These are phyloP conservation scores for Heterotis niloticus DNA, from an alignment of 2,113 vertebrate species.

Conservation along the genomic window DNA sequence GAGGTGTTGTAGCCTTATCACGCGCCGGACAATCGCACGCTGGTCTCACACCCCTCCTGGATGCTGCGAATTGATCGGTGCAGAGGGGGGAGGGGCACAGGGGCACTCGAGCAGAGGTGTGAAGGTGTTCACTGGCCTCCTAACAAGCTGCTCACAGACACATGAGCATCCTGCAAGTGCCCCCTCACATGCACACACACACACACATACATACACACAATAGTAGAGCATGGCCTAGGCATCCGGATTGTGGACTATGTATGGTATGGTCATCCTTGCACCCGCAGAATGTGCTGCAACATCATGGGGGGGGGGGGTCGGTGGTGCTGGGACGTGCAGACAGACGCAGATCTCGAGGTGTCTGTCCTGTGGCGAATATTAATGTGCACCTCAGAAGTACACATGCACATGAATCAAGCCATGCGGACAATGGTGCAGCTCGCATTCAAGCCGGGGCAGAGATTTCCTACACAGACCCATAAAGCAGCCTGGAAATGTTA, in stretches of 20 bases:
- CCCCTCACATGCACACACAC: not conserved
- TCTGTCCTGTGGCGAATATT: not conserved
- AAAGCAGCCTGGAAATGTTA: not conserved
- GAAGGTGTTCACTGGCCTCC: conserved; percentile 1
- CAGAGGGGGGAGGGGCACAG: conserved; percentile 40
- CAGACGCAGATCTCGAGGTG: not conserved
- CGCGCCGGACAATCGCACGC: conserved; percentile 42
- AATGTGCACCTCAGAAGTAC: conserved; percentile 14
- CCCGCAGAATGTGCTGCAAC: no score
- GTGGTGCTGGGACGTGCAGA: conserved; percentile 13
- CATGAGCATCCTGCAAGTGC: not conserved
- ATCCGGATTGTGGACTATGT: no score
- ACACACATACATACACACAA: not conserved
- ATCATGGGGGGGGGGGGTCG: no score
- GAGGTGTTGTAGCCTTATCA: conserved; percentile 33
- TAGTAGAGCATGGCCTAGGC: no score
- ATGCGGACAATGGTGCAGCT: not conserved
- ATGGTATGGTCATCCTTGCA: not conserved
- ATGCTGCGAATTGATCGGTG: conserved; percentile 72
- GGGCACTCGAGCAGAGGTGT: not conserved
- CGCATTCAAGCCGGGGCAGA: not conserved
- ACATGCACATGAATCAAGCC: not conserved
- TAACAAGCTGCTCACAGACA: not conserved
- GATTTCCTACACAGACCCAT: conserved; percentile 8
- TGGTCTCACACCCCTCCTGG: conserved; percentile 58